Evolutionary conservation across 1,140 invertebrate genomes (phyloP), one percentile per base, ranked within the genome.

Genomic region (Cotesia vestalis): DNA sequence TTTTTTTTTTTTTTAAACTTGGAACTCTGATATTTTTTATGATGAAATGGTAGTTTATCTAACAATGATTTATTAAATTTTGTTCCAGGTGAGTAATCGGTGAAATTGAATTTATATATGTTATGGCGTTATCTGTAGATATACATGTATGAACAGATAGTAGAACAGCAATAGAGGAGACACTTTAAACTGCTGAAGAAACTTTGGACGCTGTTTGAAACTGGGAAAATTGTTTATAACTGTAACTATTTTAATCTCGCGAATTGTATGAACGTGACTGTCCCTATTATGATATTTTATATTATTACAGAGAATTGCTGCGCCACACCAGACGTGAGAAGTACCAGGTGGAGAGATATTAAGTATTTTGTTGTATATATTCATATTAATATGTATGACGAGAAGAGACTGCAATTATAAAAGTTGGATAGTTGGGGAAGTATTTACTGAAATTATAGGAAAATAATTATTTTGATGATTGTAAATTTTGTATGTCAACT

Each of bases 61-160:
- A 61, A 61, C 59, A 61, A 61, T 61, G 8, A 61, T 61, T 61
- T 61, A 34, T 61, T 61, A 4, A 61, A 61, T 34, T 61, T 20
- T 27, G 27, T 34, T 27, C 8, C 59, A 61, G 53, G 53, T 57
- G 53, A 57, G 0, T 57, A 20, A 57, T n/a, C n/a, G 5, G 5
- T 14, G 53, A 57, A 57, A 57, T 57, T 57, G n/a, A 57, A 57
- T 57, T 57, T 57, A 17, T 57, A 14, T 17, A 11, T 52, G 51
- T 52, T 52, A 52, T 4, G 11, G 14, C n/a, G 6, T 14, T 17
- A 5, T 57, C n/a, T 57, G 8, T n/a, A 52, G 51, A 52, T n/a
- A 52, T 11, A 11, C 9, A 20, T 57, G 53, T 57, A 20, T 57
- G 12, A n/a, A 57, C 5, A 57, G 53, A 17, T 57, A 57, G n/a